Evolutionary conservation across 1,140 invertebrate species (phyloP).

Genomic region (Charaxes varanes): DNA sequence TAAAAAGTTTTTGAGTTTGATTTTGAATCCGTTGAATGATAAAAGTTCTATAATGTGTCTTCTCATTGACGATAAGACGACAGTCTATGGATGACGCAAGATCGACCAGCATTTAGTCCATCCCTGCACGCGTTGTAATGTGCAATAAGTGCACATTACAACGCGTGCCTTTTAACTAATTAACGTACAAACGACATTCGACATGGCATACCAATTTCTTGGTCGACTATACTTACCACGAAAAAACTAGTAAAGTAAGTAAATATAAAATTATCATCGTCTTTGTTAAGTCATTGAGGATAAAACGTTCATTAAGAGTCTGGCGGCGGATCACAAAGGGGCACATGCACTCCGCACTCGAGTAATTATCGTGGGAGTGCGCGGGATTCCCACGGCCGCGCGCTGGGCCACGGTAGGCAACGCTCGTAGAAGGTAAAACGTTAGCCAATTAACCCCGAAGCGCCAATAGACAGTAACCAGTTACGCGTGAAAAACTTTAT

Average conservation of each 20-base stretch:
- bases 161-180: too few relatives aligned
- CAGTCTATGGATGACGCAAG: too few relatives aligned
- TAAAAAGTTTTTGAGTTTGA: too few relatives aligned
- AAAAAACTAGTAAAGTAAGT: too few relatives aligned
- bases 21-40: too few relatives aligned
- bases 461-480: constrained; percentile 1
- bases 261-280: too few relatives aligned
- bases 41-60: neutral
- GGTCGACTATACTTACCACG: too few relatives aligned
- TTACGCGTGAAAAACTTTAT: constrained; percentile 10
- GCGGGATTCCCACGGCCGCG: constrained; percentile 42
- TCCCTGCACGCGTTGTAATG: too few relatives aligned
- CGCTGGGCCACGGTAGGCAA: constrained; percentile 22
- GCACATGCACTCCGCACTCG: constrained; percentile 22
- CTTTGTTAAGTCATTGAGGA: neutral
- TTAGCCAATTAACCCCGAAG: constrained; percentile 13
- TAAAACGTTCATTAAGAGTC: constrained; percentile 3
- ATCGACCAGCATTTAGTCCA: too few relatives aligned
- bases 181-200: too few relatives aligned
- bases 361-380: constrained; percentile 46
- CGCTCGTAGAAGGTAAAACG: constrained; percentile 9
- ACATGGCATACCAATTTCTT: too few relatives aligned
- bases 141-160: too few relatives aligned
- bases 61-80: neutral
- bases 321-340: constrained; percentile 15